These are phyloP conservation scores for Eristalinus sepulchralis DNA, from an alignment of 2,888 invertebrate species.

Conservation along the genomic window DNA sequence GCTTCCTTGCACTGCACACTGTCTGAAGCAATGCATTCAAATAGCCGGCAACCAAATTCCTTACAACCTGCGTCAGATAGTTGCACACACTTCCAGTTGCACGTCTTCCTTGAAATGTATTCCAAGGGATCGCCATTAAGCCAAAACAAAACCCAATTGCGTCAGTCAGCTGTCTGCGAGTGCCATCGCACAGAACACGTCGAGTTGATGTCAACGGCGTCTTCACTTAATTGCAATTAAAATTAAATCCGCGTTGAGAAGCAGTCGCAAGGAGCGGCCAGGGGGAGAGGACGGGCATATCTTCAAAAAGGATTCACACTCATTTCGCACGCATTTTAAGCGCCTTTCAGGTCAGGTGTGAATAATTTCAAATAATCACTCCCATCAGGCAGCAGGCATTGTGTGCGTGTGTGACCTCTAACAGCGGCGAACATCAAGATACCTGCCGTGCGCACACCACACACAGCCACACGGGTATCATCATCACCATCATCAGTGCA, in stretches of 20 bases:
- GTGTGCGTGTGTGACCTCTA: slow-evolving; percentile 62
- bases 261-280: slow-evolving; percentile 29
- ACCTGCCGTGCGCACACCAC: background rate
- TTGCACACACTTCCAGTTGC: background rate
- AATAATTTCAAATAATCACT: slow-evolving; percentile 71
- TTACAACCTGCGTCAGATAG: no score
- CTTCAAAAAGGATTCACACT: slow-evolving; percentile 70
- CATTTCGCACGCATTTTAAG: slow-evolving; percentile 71
- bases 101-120: background rate
- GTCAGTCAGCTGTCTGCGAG: background rate
- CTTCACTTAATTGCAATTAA: slow-evolving; percentile 68
- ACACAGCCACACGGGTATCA: slow-evolving; percentile 42
- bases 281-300: background rate
- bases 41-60: no score
- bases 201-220: slow-evolving; percentile 36
- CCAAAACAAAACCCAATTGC: background rate
- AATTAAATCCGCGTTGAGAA: slow-evolving; percentile 52
- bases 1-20: no score
- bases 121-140: background rate
- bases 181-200: background rate
- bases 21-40: no score
- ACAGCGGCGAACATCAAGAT: slow-evolving; percentile 67
- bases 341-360: slow-evolving; percentile 72
- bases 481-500: slow-evolving; percentile 1
- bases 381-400: slow-evolving; percentile 57